Conservation (phyloP, 2,113 vertebrate genomes). For the Clarias batrachus region DNA sequence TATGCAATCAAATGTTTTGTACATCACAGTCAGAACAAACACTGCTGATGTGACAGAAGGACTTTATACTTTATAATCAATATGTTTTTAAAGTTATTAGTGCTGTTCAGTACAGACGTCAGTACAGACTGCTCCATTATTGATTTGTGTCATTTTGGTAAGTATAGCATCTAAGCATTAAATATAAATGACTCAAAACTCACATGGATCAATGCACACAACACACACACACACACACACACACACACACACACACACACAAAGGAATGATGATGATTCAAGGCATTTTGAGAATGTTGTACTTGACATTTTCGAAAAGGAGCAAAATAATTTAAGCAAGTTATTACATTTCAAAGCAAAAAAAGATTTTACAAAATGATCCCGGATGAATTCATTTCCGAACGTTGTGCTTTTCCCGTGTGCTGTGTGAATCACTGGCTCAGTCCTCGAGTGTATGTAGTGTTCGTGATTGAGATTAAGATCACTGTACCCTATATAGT, state of each 20-base stretch:
- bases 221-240: neutral
- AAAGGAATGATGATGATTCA: neutral
- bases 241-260: neutral
- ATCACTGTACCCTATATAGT: neutral
- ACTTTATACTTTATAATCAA: neutral
- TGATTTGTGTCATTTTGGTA: neutral
- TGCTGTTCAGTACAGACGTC: neutral
- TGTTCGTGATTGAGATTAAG: neutral
- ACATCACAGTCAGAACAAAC: neutral
- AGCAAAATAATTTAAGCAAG: too few relatives aligned
- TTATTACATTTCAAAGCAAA: too few relatives aligned
- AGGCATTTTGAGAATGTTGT: too few relatives aligned
- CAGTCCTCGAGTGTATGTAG: neutral
- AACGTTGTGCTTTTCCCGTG: neutral
- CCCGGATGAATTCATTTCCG: too few relatives aligned
- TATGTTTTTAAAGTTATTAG: neutral
- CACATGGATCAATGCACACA: too few relatives aligned
- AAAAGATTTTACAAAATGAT: too few relatives aligned
- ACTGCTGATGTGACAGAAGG: neutral
- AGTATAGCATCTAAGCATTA: neutral
- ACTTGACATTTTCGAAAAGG: too few relatives aligned
- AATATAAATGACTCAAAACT: neutral
- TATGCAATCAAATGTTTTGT: neutral
- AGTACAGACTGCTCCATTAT: constrained; percentile 2
- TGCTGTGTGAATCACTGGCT: neutral